phyloP scores from a whole-genome alignment of 2,888 invertebrate species.

The Drosophila sordidapex region DNA sequence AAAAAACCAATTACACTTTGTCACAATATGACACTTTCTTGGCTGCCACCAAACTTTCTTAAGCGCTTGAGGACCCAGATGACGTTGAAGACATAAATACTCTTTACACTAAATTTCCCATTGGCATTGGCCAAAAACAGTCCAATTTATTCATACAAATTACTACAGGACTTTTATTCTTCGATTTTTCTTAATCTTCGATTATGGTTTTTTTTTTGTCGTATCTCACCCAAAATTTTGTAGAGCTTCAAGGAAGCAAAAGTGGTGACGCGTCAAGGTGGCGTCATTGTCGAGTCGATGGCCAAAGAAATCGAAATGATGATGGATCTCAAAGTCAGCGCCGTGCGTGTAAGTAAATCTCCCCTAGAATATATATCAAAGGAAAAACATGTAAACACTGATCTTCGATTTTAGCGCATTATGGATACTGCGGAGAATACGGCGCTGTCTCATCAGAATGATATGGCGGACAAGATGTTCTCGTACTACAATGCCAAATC shows the following conservation, averaged over 20 bases:
- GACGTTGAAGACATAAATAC: not conserved
- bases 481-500: constrained; percentile 90
- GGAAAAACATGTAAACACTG: not conserved
- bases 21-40: not conserved
- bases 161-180: not conserved
- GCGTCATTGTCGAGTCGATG: constrained; percentile 92
- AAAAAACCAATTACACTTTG: not conserved
- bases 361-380: too few species aligned
- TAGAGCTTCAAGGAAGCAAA: constrained; percentile 92
- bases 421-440: constrained; percentile 95
- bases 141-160: not conserved
- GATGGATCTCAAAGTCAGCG: constrained; percentile 95
- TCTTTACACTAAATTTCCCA: not conserved
- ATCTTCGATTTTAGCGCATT: constrained; percentile 87
- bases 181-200: not conserved
- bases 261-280: constrained; percentile 91
- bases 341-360: constrained; percentile 88
- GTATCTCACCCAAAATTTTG: constrained; percentile 50
- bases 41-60: not conserved
- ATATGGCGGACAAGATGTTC: constrained; percentile 87
- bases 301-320: constrained; percentile 93
- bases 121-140: not conserved
- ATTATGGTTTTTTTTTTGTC: too few species aligned
- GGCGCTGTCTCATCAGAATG: constrained; percentile 88
- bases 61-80: not conserved